Percentiles rank a stretch among this genome's conserved stretches.
phyloP scores from a whole-genome alignment of 2,797 vertebrate genomes.

The Allochrocebus solatus region DNA sequence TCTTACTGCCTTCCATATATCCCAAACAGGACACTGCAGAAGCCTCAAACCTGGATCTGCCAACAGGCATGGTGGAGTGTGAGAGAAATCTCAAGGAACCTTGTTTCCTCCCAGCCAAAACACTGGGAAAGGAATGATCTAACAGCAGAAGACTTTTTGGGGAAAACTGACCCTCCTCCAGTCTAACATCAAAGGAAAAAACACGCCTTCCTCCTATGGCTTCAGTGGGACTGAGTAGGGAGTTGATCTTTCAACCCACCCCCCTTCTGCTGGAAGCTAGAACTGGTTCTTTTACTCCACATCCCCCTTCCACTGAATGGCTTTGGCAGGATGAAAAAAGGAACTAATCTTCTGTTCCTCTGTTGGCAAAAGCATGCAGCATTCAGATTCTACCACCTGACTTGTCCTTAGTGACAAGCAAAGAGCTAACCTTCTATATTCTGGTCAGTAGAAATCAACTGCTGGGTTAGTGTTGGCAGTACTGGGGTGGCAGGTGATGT shows the following conservation, averaged over 20 bases:
- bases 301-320: fast-evolving
- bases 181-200: not conserved
- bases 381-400: not conserved
- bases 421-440: not conserved
- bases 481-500: not conserved
- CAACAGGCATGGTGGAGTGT: not conserved
- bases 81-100: not conserved
- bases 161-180: not conserved
- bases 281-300: not conserved
- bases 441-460: not conserved
- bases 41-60: not conserved
- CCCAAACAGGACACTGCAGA: not conserved
- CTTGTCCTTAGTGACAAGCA: not conserved
- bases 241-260: not conserved
- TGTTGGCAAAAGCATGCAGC: not conserved
- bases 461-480: not conserved
- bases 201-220: not conserved
- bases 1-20: not conserved
- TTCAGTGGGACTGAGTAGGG: not conserved
- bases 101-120: not conserved
- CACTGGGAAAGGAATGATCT: not conserved
- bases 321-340: not conserved
- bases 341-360: not conserved
- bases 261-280: not conserved
- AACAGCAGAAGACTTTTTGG: not conserved